Conservation (phyloP, 2,888 invertebrate species). For the Carterocephalus palaemon region DNA sequence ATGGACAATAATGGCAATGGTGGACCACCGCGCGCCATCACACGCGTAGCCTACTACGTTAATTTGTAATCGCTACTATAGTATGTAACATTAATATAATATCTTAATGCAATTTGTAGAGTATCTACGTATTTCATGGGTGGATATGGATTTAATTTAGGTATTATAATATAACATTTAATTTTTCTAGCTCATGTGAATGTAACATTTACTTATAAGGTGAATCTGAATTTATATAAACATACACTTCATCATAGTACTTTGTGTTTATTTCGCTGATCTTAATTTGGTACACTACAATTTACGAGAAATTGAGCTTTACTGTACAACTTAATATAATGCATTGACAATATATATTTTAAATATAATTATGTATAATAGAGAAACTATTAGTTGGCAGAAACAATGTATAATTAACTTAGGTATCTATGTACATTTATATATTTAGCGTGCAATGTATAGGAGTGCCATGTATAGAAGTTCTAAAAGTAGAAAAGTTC, state of each 20-base stretch:
- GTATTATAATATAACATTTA: slow-evolving; percentile 30
- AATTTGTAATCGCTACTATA: slow-evolving; percentile 27
- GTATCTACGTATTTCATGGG: slow-evolving; percentile 60
- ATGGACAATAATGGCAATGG: slow-evolving; percentile 36
- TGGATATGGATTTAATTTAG: slow-evolving; percentile 53
- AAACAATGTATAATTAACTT: slow-evolving; percentile 6
- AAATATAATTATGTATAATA: background rate
- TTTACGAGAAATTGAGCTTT: slow-evolving; percentile 37
- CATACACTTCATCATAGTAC: slow-evolving; percentile 43
- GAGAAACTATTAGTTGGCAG: too few species aligned
- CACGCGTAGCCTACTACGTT: slow-evolving; percentile 23
- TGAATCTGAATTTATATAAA: slow-evolving; percentile 70
- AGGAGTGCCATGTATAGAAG: slow-evolving; percentile 36
- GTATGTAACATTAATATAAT: slow-evolving; percentile 36
- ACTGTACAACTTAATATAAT: slow-evolving; percentile 20
- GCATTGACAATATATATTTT: slow-evolving; percentile 14
- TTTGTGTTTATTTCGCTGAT: slow-evolving; percentile 58
- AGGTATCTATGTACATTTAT: slow-evolving; percentile 9
- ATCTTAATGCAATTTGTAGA: slow-evolving; percentile 43
- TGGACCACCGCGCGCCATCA: slow-evolving; percentile 13
- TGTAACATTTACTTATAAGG: slow-evolving; percentile 55
- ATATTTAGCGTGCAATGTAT: background rate
- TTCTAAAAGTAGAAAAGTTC: slow-evolving; percentile 29
- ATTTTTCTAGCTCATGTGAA: slow-evolving; percentile 64
- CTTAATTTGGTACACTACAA: slow-evolving; percentile 55